These are phyloP conservation scores for Hirtodrosophila trivittata DNA, from an alignment of 2,888 invertebrate genomes.

Conservation along the genomic window DNA sequence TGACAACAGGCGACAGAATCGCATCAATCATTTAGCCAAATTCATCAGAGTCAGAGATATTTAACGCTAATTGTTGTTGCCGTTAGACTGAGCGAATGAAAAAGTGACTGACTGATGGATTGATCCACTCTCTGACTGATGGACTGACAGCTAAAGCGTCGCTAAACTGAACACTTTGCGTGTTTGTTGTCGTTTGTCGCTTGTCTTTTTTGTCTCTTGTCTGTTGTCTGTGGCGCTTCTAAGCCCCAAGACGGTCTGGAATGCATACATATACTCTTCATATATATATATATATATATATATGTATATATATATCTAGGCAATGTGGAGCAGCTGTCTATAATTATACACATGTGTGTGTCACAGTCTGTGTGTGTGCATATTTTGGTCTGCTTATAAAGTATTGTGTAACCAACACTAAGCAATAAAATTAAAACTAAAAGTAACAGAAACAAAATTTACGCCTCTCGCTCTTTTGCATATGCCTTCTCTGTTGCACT, in stretches of 20 bases:
- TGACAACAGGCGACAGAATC: too few species aligned
- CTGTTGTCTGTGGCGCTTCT: conserved; percentile 24
- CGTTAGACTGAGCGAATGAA: conserved; percentile 5
- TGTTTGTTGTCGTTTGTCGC: conserved; percentile 42
- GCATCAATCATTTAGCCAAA: conserved; percentile 33
- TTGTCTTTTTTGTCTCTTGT: conserved; percentile 3
- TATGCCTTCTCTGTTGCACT: background rate
- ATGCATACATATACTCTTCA: conserved; percentile 14
- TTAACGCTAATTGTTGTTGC: conserved; percentile 16
- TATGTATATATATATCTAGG: conserved; percentile 11
- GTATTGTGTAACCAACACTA: conserved; percentile 56
- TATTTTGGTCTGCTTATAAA: conserved; percentile 54
- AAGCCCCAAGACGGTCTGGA: conserved; percentile 48
- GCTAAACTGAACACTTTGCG: conserved; percentile 45
- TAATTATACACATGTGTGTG: conserved; percentile 56
- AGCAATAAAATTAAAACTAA: conserved; percentile 64
- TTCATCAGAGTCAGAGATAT: conserved; percentile 34
- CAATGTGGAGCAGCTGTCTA: conserved; percentile 73
- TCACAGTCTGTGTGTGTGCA: conserved; percentile 40
- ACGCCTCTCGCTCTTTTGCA: conserved; percentile 8
- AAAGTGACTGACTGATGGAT: conserved; percentile 5
- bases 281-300: background rate
- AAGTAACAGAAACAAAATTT: conserved; percentile 41
- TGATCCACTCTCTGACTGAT: conserved; percentile 13
- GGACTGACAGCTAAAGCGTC: conserved; percentile 41